phyloP scores from a whole-genome alignment of 2,797 vertebrate genomes.

The Chelon auratus region DNA sequence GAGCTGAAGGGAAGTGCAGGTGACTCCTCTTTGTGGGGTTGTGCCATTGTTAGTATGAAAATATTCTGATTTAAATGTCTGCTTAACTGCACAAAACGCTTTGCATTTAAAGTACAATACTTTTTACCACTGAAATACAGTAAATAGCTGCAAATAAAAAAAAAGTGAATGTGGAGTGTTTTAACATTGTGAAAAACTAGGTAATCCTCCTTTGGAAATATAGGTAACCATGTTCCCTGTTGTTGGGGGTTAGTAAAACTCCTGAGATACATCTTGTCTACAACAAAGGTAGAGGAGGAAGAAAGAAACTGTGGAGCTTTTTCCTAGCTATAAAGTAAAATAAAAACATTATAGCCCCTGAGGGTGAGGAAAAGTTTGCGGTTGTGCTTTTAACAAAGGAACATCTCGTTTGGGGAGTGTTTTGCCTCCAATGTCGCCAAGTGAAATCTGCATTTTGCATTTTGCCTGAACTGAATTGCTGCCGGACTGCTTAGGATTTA shows the following conservation, averaged over 20 bases:
- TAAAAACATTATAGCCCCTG: constrained; percentile 34
- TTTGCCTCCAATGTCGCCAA: constrained; percentile 38
- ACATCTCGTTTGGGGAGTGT: constrained; percentile 56
- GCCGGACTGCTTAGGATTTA: constrained; percentile 52
- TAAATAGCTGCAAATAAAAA: not conserved
- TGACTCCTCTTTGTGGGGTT: not conserved
- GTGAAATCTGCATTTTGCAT: constrained; percentile 52
- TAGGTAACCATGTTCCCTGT: constrained; percentile 17
- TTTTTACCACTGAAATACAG: not conserved
- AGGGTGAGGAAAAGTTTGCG: constrained; percentile 63
- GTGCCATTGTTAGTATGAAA: not conserved
- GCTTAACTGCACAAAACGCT: not conserved
- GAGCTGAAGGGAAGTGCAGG: not conserved
- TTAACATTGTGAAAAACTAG: constrained; percentile 3
- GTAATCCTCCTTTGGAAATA: constrained; percentile 5
- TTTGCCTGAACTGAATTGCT: constrained; percentile 49
- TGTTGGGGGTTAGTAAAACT: constrained; percentile 29
- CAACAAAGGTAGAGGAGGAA: constrained; percentile 26
- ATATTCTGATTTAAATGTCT: not conserved
- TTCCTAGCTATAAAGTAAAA: constrained; percentile 23
- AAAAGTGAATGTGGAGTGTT: not conserved
- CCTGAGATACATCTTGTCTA: constrained; percentile 45
- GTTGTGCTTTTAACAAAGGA: constrained; percentile 54
- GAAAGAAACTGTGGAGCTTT: constrained; percentile 46
- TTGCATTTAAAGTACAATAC: not conserved